phyloP scores from a whole-genome alignment of 2,888 invertebrate species.

The Matsumyia berberina region DNA sequence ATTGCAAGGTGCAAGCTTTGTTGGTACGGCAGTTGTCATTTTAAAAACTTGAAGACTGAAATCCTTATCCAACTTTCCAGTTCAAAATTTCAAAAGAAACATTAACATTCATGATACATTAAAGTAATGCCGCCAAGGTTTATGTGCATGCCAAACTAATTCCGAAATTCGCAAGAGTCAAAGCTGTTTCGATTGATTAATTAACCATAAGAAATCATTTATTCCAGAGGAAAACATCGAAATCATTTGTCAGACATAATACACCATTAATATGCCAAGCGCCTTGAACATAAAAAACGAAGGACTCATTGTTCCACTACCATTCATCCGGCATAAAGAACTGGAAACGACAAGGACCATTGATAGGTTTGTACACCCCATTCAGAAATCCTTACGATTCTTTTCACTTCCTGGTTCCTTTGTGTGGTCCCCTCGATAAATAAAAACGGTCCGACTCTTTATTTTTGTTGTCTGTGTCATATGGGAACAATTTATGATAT shows the following conservation, averaged over 20 bases:
- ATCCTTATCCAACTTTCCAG: too few species aligned
- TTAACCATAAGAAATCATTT: slow-evolving; percentile 24
- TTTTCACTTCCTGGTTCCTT: slow-evolving; percentile 25
- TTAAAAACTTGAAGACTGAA: too few species aligned
- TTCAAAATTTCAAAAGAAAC: background rate
- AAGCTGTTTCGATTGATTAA: slow-evolving; percentile 13
- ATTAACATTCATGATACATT: background rate
- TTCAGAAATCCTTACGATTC: slow-evolving; percentile 23
- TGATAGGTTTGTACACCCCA: slow-evolving; percentile 8
- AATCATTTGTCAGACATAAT: slow-evolving; percentile 34
- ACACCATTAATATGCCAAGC: slow-evolving; percentile 11
- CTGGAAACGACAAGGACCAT: slow-evolving; percentile 21
- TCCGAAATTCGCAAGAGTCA: background rate
- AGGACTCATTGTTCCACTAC: slow-evolving; percentile 22
- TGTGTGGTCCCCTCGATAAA: slow-evolving; percentile 4
- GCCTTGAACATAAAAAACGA: slow-evolving; percentile 29
- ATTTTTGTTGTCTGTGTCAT: slow-evolving; percentile 15
- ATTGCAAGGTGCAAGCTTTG: too few species aligned
- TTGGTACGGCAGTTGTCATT: too few species aligned
- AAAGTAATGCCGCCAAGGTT: background rate
- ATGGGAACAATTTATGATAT: slow-evolving; percentile 32
- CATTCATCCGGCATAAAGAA: slow-evolving; percentile 29
- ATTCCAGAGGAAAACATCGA: slow-evolving; percentile 21
- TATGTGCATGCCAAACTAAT: background rate
- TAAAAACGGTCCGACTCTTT: background rate